Evolutionary conservation across 1,140 invertebrate genomes (phyloP), one percentile per base, ranked within the genome.

Genomic region (Araneus ventricosus): DNA sequence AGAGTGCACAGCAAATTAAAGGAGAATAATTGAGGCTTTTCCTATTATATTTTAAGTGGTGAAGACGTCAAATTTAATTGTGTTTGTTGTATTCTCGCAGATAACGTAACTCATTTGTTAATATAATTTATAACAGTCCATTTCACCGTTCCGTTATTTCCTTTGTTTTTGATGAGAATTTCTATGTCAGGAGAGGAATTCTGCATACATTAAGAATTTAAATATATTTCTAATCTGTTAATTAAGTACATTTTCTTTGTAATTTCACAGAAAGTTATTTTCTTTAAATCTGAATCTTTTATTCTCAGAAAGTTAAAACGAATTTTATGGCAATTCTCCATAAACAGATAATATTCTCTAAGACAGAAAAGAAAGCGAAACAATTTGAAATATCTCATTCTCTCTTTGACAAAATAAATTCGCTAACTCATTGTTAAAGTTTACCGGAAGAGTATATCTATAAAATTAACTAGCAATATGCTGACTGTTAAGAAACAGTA

Each of bases 21-120:
- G 80, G n/a, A 82, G 22, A 39, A 82, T 45, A 82, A 82, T 82
- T 82, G 80, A 52, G 80, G n/a, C 39, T 82, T 52, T 82, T 82
- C 41, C 80, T 82, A 75, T 82, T 82, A 52, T 82, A 30, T 82
- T 82, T 45, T 52, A 45, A 41, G 80, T 45, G 80, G 41, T 52
- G 41, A 82, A 45, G 80, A 41, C 39, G 80, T 41, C 70, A 75
- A 75, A 75, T 75, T 75, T 75, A 75, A 75, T 75, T 75, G 70
- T 34, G 27, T 75, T 75, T 75, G 70, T 34, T 75, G 70, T 37
- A 75, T 34, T 75, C 70, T 75, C 20, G 20, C 6, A 75, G 70
- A 75, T 75, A 75, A 75, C 30, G 17, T 6, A 75, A 34, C 70
- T 75, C 70, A 75, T 75, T 75, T 17, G 70, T 75, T 75, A 75